Conservation (phyloP, 35 echinoderm and acorn worm species). For the Amphiura filiformis region DNA sequence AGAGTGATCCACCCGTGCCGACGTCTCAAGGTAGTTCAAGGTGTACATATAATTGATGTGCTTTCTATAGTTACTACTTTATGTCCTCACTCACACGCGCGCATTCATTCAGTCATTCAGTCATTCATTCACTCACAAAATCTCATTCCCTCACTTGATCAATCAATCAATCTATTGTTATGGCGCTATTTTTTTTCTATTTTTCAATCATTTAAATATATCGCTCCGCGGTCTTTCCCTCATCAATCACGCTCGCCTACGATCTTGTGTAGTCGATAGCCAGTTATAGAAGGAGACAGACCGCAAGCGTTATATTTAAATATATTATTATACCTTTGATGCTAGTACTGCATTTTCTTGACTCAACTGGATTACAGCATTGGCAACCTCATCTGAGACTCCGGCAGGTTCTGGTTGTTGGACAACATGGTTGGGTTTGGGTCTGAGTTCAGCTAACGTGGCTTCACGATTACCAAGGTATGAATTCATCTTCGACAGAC, state of each 20-base stretch:
- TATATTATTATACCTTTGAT: conserved; percentile 24
- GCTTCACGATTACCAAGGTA: conserved; percentile 87
- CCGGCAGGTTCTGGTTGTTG: neutral
- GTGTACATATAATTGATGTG: neutral
- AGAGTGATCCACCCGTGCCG: no score
- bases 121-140: no score
- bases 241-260: no score
- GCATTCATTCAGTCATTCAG: neutral
- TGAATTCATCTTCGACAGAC: conserved; percentile 56
- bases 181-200: no score
- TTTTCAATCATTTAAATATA: no score
- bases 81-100: neutral
- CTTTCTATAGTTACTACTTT: neutral
- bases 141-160: no score
- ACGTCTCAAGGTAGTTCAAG: neutral
- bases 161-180: no score
- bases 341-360: conserved; percentile 31
- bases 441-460: conserved; percentile 51
- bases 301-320: no score
- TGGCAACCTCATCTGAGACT: neutral
- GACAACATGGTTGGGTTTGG: conserved; percentile 26
- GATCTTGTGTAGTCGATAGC: no score
- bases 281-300: no score
- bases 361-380: conserved; percentile 38
- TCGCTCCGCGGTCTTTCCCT: no score